phyloP scores from a whole-genome alignment of 2,888 invertebrate species.

The Drosophila nigritarsus region DNA sequence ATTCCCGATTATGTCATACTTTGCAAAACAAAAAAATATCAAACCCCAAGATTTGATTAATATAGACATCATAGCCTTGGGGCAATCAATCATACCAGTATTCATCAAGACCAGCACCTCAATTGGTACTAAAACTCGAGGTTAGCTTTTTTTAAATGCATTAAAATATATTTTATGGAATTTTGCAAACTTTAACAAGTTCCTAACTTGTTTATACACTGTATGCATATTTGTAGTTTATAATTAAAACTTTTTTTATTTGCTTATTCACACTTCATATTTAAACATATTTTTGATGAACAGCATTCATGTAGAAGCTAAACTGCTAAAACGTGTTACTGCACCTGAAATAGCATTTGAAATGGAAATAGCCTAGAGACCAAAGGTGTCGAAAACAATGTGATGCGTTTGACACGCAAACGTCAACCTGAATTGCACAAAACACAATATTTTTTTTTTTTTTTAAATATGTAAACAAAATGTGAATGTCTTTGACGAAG shows the following conservation, averaged over 20 bases:
- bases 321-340: slow-evolving; percentile 33
- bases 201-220: slow-evolving; percentile 44
- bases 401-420: slow-evolving; percentile 43
- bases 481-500: background rate
- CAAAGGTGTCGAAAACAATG: slow-evolving; percentile 20
- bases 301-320: slow-evolving; percentile 32
- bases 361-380: slow-evolving; percentile 18
- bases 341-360: slow-evolving; percentile 9
- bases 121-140: slow-evolving; percentile 42
- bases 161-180: slow-evolving; percentile 20
- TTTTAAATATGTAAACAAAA: slow-evolving; percentile 6
- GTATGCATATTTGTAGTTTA: slow-evolving; percentile 45
- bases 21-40: background rate
- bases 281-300: slow-evolving; percentile 32
- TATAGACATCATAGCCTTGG: slow-evolving; percentile 5
- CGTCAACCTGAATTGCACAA: slow-evolving; percentile 7
- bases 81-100: slow-evolving; percentile 40
- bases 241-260: slow-evolving; percentile 26
- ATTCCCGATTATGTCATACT: slow-evolving; percentile 20
- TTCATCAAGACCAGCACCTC: slow-evolving; percentile 48
- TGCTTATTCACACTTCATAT: slow-evolving; percentile 32
- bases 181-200: slow-evolving; percentile 40
- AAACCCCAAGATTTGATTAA: background rate
- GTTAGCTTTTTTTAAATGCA: slow-evolving; percentile 44
- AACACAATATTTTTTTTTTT: slow-evolving; percentile 1